phyloP scores from a whole-genome alignment of 2,113 vertebrate species.

The Brachyhypopomus occidentalis region DNA sequence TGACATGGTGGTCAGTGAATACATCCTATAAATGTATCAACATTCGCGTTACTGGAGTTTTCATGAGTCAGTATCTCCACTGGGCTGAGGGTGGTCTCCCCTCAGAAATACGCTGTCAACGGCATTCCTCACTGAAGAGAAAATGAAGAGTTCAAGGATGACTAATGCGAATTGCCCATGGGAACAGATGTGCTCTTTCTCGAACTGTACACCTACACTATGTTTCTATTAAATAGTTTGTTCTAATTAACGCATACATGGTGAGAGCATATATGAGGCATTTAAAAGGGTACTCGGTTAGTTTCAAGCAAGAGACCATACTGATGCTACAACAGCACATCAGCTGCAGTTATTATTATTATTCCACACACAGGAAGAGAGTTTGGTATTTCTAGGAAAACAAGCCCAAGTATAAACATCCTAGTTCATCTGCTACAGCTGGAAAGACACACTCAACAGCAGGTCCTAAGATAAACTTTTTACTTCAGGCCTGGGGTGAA shows the following conservation, averaged over 20 bases:
- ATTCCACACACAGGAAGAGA: slow-evolving; percentile 49
- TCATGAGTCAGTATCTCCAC: too few relatives aligned
- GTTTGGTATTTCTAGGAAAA: slow-evolving; percentile 45
- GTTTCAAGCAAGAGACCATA: neutral
- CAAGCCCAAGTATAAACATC: slow-evolving; percentile 54
- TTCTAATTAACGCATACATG: neutral
- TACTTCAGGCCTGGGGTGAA: neutral
- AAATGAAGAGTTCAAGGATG: too few relatives aligned
- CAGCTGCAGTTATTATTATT: slow-evolving; percentile 51
- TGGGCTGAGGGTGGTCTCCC: too few relatives aligned
- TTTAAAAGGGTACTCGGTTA: neutral
- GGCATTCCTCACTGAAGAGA: too few relatives aligned
- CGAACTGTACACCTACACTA: too few relatives aligned
- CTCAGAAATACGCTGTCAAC: too few relatives aligned
- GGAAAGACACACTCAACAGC: slow-evolving; percentile 17
- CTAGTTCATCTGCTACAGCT: slow-evolving; percentile 47
- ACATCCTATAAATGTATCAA: too few relatives aligned
- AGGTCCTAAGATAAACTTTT: neutral
- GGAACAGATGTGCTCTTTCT: too few relatives aligned
- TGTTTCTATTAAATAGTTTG: too few relatives aligned
- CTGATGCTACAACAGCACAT: slow-evolving; percentile 3
- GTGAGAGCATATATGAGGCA: neutral
- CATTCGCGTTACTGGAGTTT: too few relatives aligned
- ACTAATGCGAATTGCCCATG: too few relatives aligned
- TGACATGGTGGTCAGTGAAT: too few relatives aligned